Conservation (phyloP, 2,888 invertebrate genomes). For the Odiellus spinosus region DNA sequence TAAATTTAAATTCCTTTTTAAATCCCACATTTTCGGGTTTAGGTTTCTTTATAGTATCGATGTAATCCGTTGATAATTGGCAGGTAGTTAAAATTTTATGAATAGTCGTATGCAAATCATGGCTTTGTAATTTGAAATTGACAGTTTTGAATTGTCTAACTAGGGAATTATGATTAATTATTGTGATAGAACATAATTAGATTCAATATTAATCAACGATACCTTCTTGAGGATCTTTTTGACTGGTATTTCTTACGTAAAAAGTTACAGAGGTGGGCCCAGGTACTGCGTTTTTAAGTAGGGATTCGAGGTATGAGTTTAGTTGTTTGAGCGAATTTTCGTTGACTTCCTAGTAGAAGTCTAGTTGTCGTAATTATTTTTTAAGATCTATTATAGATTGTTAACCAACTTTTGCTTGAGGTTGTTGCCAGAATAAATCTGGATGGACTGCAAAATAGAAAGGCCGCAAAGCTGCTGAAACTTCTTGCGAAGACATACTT, state of each 20-base stretch:
- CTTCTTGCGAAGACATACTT: constrained; percentile 37
- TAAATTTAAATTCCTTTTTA: not conserved
- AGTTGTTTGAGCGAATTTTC: constrained; percentile 76
- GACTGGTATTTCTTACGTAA: constrained; percentile 44
- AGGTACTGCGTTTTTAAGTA: constrained; percentile 42
- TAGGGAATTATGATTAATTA: too few species aligned
- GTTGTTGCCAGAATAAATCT: constrained; percentile 81
- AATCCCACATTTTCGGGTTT: not conserved
- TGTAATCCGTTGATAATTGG: constrained; percentile 67
- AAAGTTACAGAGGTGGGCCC: constrained; percentile 53
- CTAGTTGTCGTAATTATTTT: too few species aligned
- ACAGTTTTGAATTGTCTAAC: constrained; percentile 32
- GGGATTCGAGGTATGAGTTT: constrained; percentile 63
- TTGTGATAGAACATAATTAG: too few species aligned
- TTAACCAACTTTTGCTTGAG: constrained; percentile 58
- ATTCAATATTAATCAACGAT: not conserved
- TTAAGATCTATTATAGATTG: too few species aligned
- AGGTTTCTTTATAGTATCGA: constrained; percentile 40
- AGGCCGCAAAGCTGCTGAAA: constrained; percentile 75
- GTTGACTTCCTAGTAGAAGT: constrained; percentile 51
- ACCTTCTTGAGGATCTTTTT: constrained; percentile 5
- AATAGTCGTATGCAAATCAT: constrained; percentile 53
- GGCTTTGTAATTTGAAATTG: constrained; percentile 50
- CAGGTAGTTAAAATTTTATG: constrained; percentile 60
- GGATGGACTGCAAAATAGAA: constrained; percentile 93